Conservation (phyloP, 1,140 invertebrate genomes). For the Zaprionus taronus region DNA sequence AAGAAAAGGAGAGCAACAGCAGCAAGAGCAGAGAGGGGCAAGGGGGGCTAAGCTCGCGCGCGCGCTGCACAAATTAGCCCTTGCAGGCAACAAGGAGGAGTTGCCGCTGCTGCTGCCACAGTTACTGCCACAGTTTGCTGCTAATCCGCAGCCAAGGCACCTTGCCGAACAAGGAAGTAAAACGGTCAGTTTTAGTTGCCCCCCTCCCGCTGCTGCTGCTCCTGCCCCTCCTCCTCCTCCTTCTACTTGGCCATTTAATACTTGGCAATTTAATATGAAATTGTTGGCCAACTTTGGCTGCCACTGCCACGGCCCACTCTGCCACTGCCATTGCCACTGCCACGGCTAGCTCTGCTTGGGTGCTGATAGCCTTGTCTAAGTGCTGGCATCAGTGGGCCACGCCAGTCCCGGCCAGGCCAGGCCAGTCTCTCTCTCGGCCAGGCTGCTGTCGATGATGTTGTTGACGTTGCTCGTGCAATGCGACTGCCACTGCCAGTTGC, state of each 20-base stretch:
- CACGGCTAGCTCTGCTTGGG: slow-evolving; percentile 45
- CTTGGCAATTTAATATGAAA: slow-evolving; percentile 83
- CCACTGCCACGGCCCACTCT: slow-evolving; percentile 14
- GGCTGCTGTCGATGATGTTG: slow-evolving; percentile 65
- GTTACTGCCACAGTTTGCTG: slow-evolving; percentile 35
- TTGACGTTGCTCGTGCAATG: slow-evolving; percentile 58
- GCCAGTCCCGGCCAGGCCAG: slow-evolving; percentile 39
- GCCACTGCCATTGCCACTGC: slow-evolving; percentile 21
- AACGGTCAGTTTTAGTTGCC: slow-evolving; percentile 45
- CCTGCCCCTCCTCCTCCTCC: slow-evolving; percentile 22
- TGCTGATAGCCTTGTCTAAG: slow-evolving; percentile 83
- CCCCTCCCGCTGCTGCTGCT: background rate
- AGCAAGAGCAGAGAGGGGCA: background rate
- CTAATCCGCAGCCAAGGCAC: slow-evolving; percentile 70
- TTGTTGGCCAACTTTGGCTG: slow-evolving; percentile 77
- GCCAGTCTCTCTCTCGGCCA: slow-evolving; percentile 20
- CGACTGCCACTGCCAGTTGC: slow-evolving; percentile 32
- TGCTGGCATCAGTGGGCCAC: slow-evolving; percentile 75
- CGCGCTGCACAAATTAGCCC: slow-evolving; percentile 76
- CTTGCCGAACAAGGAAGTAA: slow-evolving; percentile 80
- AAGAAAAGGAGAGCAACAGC: background rate
- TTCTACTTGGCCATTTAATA: slow-evolving; percentile 72
- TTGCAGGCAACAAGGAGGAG: slow-evolving; percentile 62
- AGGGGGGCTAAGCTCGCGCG: slow-evolving; percentile 10
- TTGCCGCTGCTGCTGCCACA: slow-evolving; percentile 23